Evolutionary conservation across 1,140 invertebrate species (phyloP).

Genomic region (Bombus picipes): DNA sequence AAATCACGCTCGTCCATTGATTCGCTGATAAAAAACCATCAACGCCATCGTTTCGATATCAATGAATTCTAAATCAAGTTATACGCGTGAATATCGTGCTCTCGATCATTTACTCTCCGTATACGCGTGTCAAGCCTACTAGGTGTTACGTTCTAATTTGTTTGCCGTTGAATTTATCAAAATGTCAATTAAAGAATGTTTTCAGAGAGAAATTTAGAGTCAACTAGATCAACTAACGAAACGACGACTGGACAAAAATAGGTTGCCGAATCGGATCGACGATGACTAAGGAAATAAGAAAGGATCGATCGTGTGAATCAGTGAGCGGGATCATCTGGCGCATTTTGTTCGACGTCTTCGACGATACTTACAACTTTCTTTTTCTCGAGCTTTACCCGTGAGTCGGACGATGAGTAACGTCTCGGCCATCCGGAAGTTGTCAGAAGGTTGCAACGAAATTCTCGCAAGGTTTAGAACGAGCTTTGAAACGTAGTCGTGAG

Average conservation of each 20-base stretch:
- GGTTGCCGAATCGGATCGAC: neutral
- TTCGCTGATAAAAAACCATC: neutral
- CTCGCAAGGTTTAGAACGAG: neutral
- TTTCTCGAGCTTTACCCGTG: conserved; percentile 30
- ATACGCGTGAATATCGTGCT: neutral
- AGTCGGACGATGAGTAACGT: conserved; percentile 58
- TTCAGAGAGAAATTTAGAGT: too few species aligned
- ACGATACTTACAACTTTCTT: conserved; percentile 57
- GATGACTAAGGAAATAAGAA: neutral
- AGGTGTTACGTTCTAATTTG: neutral
- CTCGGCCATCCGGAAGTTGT: conserved; percentile 53
- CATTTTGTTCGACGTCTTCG: conserved; percentile 53
- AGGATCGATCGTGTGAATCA: conserved; percentile 33
- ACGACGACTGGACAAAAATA: neutral
- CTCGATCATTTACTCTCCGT: neutral
- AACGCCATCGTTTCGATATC: neutral
- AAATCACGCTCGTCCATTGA: neutral
- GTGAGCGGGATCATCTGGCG: conserved; percentile 29
- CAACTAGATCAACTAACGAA: too few species aligned
- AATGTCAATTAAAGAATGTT: too few species aligned
- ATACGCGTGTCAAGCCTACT: neutral
- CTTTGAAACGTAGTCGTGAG: neutral
- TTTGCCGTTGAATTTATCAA: neutral
- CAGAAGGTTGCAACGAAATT: neutral
- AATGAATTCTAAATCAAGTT: neutral